phyloP scores from a whole-genome alignment of 2,797 vertebrate species.

The Carduelis carduelis region DNA sequence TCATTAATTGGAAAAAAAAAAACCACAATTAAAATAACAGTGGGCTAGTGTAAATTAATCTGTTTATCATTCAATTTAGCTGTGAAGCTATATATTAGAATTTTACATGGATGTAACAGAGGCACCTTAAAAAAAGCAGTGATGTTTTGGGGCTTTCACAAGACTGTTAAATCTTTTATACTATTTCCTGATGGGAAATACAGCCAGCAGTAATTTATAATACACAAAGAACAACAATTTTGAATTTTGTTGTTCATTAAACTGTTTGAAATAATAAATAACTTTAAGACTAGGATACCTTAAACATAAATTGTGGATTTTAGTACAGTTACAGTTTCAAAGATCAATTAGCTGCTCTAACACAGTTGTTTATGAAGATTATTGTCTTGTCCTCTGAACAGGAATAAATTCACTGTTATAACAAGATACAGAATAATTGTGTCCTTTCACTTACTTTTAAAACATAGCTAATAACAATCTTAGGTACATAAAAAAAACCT shows the following conservation, averaged over 20 bases:
- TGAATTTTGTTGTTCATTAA: slow-evolving; percentile 14
- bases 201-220: not conserved
- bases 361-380: not conserved
- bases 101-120: not conserved
- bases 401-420: not conserved
- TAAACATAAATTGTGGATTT: slow-evolving; percentile 12
- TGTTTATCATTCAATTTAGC: slow-evolving; percentile 24
- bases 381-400: slow-evolving; percentile 10
- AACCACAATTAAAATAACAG: slow-evolving; percentile 2
- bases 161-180: slow-evolving; percentile 1
- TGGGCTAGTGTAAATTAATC: slow-evolving; percentile 7
- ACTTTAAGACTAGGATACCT: not conserved
- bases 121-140: not conserved
- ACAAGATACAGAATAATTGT: slow-evolving; percentile 19
- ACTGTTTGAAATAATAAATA: not conserved
- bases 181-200: slow-evolving; percentile 5
- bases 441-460: slow-evolving; percentile 13
- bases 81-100: not conserved
- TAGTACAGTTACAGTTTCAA: slow-evolving; percentile 16
- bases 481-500: not conserved
- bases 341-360: slow-evolving; percentile 19
- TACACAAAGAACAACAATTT: not conserved
- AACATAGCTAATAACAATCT: slow-evolving; percentile 22
- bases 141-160: not conserved
- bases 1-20: not conserved